Evolutionary conservation across 2,797 vertebrate species (phyloP), one percentile per base, ranked within the genome.

Genomic region (Labroides dimidiatus): DNA sequence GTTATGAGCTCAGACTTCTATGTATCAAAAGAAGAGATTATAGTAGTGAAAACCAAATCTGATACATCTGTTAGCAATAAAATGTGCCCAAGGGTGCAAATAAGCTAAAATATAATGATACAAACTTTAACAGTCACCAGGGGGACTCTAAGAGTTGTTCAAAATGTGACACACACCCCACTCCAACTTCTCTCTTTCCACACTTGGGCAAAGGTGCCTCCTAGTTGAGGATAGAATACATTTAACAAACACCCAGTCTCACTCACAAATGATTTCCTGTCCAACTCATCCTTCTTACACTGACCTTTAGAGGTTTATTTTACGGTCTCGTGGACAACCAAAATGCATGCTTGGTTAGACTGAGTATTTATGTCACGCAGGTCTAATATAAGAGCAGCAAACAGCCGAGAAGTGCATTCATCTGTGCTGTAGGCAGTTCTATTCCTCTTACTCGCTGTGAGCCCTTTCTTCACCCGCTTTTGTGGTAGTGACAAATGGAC

Each of bases 221-320:
- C 50, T 62, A 33, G 54, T 5, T 72, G 45, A 71, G 36, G 62
- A 27, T 3, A 55, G 57, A 82, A 64, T 45, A 61, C 19, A 62
- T 15, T 47, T 78, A 81, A 79, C 72, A 71, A 72, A 39, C 41
- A 55, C n/a, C 54, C 45, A 44, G 47, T 17, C 62, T 68, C 52
- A 19, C 61, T 58, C 65, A 72, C 56, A 75, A 56, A 58, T 64
- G 66, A 68, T n/a, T 69, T 49, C 10, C 23, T 45, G 36, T 54
- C 48, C 48, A 44, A 27, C 63, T 72, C 69, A 68, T 80, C 65
- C 69, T 43, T 72, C 48, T 59, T 41, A 8, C 6, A 57, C 61
- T 71, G 71, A 78, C 72, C 71, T 83, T 75, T 77, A 69, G 33
- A 75, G 63, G 70, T 64, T 75, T 73, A 63, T 64, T 79, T 77